Conservation (phyloP, 2,888 invertebrate species). For the Leptinotarsa haldemani region DNA sequence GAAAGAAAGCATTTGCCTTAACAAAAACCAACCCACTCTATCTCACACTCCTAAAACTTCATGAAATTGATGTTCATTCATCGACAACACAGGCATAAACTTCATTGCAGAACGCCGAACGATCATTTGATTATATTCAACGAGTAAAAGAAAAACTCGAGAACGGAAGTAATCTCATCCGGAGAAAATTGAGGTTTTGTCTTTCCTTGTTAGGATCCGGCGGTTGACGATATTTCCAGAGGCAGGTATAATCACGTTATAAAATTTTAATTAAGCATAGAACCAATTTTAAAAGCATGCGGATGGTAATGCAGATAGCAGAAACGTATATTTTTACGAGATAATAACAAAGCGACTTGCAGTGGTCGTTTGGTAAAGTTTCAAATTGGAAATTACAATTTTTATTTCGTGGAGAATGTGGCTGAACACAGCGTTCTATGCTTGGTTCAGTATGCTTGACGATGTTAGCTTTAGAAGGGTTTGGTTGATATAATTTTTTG, state of each 20-base stretch:
- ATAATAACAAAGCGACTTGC: constrained; percentile 44
- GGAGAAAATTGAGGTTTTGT: constrained; percentile 9
- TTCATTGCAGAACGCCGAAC: neutral
- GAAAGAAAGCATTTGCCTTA: too few species aligned
- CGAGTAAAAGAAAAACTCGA: neutral
- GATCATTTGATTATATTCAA: constrained; percentile 3
- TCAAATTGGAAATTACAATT: constrained; percentile 48
- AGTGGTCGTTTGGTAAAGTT: constrained; percentile 33
- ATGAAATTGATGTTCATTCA: neutral
- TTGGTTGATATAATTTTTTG: too few species aligned
- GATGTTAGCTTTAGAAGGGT: too few species aligned
- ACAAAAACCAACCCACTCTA: neutral
- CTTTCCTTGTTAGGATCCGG: neutral
- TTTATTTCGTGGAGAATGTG: constrained; percentile 29
- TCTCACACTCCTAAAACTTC: neutral
- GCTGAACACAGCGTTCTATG: too few species aligned
- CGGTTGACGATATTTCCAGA: constrained; percentile 4
- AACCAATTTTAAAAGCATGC: constrained; percentile 50
- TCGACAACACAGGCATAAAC: neutral
- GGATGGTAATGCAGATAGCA: constrained; percentile 48
- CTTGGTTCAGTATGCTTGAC: too few species aligned
- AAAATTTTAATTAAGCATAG: constrained; percentile 50
- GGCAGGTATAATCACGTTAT: constrained; percentile 49
- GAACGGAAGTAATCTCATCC: constrained; percentile 11
- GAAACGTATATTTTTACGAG: constrained; percentile 42